Percentiles rank a stretch among this genome's conserved stretches.
These are phyloP conservation scores for Pandion haliaetus DNA, from an alignment of 2,113 vertebrate species.

Conservation along the genomic window DNA sequence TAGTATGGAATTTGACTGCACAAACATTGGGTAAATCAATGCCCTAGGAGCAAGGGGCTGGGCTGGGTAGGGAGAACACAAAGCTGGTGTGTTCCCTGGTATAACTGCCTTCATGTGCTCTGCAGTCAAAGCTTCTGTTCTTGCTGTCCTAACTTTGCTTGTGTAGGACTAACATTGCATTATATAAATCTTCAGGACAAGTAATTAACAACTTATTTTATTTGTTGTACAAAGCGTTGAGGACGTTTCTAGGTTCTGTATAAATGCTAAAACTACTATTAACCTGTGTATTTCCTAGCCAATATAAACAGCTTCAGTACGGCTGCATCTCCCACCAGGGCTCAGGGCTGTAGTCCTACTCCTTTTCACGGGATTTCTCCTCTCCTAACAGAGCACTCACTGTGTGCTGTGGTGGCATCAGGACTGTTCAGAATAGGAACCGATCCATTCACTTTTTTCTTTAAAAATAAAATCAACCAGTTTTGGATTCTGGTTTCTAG, in stretches of 20 bases:
- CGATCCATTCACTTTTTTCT: not conserved
- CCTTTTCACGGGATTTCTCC: not conserved
- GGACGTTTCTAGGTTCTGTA: not conserved
- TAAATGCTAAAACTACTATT: not conserved
- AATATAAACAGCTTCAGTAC: not conserved
- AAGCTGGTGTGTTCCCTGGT: not conserved
- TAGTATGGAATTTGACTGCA: not conserved
- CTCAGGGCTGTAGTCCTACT: not conserved
- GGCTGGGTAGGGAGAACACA: not conserved
- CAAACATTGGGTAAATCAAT: not conserved
- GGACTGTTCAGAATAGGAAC: not conserved
- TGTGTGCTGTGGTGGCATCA: not conserved
- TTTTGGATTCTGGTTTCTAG: slow-evolving; percentile 2
- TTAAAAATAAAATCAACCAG: not conserved
- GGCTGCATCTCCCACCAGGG: not conserved
- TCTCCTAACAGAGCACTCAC: not conserved
- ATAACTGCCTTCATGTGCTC: not conserved
- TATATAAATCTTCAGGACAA: not conserved
- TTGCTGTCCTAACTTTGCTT: not conserved
- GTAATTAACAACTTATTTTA: not conserved
- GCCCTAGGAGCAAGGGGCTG: not conserved
- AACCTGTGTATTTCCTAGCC: not conserved
- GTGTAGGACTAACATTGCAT: not conserved
- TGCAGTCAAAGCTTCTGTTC: not conserved
- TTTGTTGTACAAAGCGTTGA: not conserved